phyloP scores from a whole-genome alignment of 1,140 invertebrate species.

The Drosophila bipectinata region DNA sequence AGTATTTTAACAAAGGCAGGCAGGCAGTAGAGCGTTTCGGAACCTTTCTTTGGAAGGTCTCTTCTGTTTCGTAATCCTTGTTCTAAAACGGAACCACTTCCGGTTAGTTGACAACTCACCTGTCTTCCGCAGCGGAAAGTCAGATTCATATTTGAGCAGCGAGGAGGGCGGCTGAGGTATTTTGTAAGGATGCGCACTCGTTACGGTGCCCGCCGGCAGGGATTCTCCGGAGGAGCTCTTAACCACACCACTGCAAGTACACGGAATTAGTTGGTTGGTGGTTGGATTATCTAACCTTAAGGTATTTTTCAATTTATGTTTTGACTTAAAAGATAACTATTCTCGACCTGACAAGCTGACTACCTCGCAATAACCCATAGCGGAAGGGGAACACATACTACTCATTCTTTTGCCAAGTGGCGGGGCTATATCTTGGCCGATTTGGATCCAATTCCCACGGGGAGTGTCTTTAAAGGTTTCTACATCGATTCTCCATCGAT shows the following conservation, averaged over 20 bases:
- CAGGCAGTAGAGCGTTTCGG: not conserved
- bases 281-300: constrained; percentile 36
- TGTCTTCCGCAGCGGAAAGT: constrained; percentile 97
- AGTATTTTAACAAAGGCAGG: not conserved
- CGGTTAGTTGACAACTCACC: constrained; percentile 86
- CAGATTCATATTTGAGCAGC: constrained; percentile 89
- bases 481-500: not conserved
- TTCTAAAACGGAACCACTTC: not conserved
- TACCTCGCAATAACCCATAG: not conserved
- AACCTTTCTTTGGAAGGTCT: too few relatives aligned
- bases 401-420: not conserved
- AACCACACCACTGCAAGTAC: constrained; percentile 85
- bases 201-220: constrained; percentile 85
- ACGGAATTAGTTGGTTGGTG: not conserved
- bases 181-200: constrained; percentile 88
- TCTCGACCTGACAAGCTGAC: too few relatives aligned
- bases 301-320: constrained; percentile 1
- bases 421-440: too few relatives aligned
- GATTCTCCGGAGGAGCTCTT: constrained; percentile 87
- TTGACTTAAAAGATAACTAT: not conserved
- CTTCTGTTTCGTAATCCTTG: too few relatives aligned
- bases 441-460: not conserved
- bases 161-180: constrained; percentile 86
- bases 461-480: not conserved
- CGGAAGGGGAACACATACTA: not conserved